phyloP scores from a whole-genome alignment of 92 coral and sea anemone genomes.

The Heteractis magnifica region DNA sequence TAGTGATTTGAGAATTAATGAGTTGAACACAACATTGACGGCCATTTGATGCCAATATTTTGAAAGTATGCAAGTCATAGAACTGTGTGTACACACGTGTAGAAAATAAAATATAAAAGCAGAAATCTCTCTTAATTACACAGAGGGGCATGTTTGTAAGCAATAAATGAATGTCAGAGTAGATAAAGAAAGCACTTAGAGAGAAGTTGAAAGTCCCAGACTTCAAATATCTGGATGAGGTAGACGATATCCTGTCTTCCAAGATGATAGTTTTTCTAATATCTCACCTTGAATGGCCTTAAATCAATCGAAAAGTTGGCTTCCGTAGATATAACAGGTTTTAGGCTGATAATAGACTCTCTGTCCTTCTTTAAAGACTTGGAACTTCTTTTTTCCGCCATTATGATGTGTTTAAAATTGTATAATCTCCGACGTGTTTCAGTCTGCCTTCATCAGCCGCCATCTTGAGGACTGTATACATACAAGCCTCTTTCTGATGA shows the following conservation, averaged over 20 bases:
- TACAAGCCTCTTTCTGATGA: conserved; percentile 32
- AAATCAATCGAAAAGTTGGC: conserved; percentile 57
- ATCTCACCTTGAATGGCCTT: conserved; percentile 75
- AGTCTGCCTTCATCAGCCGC: conserved; percentile 9
- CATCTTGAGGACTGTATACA: conserved; percentile 15
- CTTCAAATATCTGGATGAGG: background rate
- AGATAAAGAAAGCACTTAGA: conserved; percentile 5
- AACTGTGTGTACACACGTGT: conserved; percentile 18
- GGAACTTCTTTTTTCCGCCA: conserved; percentile 71
- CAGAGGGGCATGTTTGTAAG: conserved; percentile 6
- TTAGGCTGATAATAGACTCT: conserved; percentile 59
- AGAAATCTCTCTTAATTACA: conserved; percentile 9
- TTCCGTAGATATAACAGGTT: conserved; percentile 59
- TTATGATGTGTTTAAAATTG: conserved; percentile 21
- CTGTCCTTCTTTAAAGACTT: conserved; percentile 63
- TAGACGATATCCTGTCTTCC: conserved; percentile 18
- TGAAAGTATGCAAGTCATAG: conserved; percentile 11
- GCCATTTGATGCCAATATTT: conserved; percentile 16
- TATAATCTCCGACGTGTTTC: background rate
- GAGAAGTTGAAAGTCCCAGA: background rate
- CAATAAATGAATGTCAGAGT: background rate
- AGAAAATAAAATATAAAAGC: background rate
- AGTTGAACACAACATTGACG: background rate
- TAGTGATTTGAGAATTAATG: conserved; percentile 3
- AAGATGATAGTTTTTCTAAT: background rate